Base-by-base conservation (phyloP, 92 coral and sea anemone genomes). In the Epizoanthus ramosus region DNA sequence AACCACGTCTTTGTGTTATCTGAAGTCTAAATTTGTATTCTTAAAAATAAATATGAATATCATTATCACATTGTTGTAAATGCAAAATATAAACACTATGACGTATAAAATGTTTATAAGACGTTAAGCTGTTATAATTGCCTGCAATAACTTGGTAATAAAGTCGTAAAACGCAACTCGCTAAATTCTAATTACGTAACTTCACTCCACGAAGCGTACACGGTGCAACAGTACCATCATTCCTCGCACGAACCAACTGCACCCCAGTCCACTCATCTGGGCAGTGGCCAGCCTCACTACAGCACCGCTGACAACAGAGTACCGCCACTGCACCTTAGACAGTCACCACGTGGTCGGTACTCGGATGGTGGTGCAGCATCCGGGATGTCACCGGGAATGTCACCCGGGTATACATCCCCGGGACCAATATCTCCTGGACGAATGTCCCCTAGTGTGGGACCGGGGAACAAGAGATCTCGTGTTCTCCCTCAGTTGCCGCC, bases 391-490 rank as follows among this genome's bases (percentile, higher is more conserved):
- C 80, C 86, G 43, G 85, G 23, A 68, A 79, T 79, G 73, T 79
- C 80, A 39, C 97, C 83, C 80, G 97, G 93, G 77, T 93, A 91
- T 75, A 80, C 88, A 19, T 85, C 93, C 83, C 93, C 98, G 68
- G 95, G 95, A 81, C 88, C 90, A 90, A 89, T 85, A 84, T 90
- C 98, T 61, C 92, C 97, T 71, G 98, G 98, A 69, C 89, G 97
- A 43, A 88, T 90, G 84, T 93, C 97, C 94, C 97, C 97, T 70
- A 92, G 90, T 63, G 88, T 89, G 67, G 93, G 97, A 81, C 97
- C 92, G 85, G 97, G 94, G 81, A 88, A 75, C 82, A 96, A 93
- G 89, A 96, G 92, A 84, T 84, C 99, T 83, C 98, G 99, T 83
- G 85, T 88, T 22, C 80, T 96, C 61, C 98, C 99, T 16, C 96